Evolutionary conservation across 2,888 invertebrate species (phyloP).

Genomic region (Coelogynopora nodosa): DNA sequence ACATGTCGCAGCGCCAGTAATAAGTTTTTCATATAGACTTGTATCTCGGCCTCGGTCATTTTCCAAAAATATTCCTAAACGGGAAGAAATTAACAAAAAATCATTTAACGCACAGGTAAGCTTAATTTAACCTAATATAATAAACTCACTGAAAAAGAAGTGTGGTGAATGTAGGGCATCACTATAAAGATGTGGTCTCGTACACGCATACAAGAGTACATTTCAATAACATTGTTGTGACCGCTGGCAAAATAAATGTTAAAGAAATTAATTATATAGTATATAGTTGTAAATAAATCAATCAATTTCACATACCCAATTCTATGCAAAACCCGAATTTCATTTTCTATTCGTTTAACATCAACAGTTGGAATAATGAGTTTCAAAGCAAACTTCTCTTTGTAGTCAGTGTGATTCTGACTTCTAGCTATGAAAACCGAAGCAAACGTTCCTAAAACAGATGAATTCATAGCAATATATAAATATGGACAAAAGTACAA

Average conservation of each 20-base stretch:
- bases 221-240: conserved; percentile 40
- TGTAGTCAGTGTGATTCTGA: not conserved
- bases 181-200: conserved; percentile 43
- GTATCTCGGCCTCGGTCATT: conserved; percentile 36
- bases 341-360: conserved; percentile 44
- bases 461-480: too few relatives aligned
- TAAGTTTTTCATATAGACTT: conserved; percentile 35
- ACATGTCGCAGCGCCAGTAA: conserved; percentile 35
- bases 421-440: conserved; percentile 34
- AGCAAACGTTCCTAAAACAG: conserved; percentile 39
- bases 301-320: too few relatives aligned
- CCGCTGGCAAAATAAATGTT: conserved; percentile 35
- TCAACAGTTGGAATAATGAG: conserved; percentile 43
- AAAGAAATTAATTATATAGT: conserved; percentile 3
- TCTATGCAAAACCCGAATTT: conserved; percentile 42
- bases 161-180: conserved; percentile 39
- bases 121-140: too few relatives aligned
- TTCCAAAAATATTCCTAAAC: conserved; percentile 40
- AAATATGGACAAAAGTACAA: too few relatives aligned
- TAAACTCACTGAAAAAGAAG: conserved; percentile 38
- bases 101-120: not conserved
- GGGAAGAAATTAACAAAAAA: not conserved
- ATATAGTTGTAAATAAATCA: too few relatives aligned
- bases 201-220: conserved; percentile 37
- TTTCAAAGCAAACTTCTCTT: conserved; percentile 44